phyloP scores from a whole-genome alignment of 2,113 vertebrate genomes.

The Heliornis fulica region DNA sequence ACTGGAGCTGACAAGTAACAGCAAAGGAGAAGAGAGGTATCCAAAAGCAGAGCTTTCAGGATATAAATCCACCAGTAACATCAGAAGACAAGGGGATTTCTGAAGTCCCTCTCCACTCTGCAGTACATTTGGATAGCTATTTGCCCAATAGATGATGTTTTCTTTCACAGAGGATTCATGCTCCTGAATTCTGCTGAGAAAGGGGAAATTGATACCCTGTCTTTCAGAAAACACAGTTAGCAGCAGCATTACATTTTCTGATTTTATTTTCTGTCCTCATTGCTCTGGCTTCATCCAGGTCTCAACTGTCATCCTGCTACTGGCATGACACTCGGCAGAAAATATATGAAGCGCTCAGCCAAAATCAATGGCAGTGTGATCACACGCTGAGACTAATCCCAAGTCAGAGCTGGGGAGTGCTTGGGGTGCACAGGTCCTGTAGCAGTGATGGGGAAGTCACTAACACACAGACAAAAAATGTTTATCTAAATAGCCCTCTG shows the following conservation, averaged over 20 bases:
- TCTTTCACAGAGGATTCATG: background rate
- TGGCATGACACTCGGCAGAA: background rate
- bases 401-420: background rate
- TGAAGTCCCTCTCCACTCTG: background rate
- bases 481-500: background rate
- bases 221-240: background rate
- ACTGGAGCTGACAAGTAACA: background rate
- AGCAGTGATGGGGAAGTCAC: background rate
- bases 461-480: background rate
- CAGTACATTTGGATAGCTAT: background rate
- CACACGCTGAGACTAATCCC: background rate
- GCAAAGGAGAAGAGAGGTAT: background rate
- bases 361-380: background rate
- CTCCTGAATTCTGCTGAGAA: background rate
- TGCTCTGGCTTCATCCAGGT: background rate
- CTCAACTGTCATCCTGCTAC: background rate
- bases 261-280: background rate
- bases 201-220: background rate
- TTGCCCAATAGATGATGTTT: background rate
- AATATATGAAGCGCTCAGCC: background rate
- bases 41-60: background rate
- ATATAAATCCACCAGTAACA: background rate
- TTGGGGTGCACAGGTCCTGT: fast-evolving
- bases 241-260: background rate
- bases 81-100: background rate